A percentile compares a stretch with the other conserved stretches of the same genome.
Evolutionary conservation across 1,140 invertebrate genomes (phyloP).

Genomic region (Hestina assimilis): DNA sequence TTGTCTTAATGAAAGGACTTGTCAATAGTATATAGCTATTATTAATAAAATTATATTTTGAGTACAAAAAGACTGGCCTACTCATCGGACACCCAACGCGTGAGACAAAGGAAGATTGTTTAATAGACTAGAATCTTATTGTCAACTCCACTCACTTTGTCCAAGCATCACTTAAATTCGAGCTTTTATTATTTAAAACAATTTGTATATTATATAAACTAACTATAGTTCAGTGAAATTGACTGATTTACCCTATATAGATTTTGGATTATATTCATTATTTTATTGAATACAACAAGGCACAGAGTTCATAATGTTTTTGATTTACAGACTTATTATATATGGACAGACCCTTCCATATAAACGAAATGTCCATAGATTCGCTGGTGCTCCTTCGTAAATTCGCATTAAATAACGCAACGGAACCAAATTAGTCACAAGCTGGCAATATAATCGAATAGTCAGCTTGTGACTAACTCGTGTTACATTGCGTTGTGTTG

Average conservation of each 20-base stretch:
- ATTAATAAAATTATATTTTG: not conserved
- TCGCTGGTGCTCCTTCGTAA: no score
- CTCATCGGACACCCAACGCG: constrained; percentile 19
- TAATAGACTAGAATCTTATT: constrained; percentile 74
- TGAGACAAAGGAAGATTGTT: constrained; percentile 59
- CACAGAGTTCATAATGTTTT: constrained; percentile 52
- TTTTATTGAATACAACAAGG: constrained; percentile 61
- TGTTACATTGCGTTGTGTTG: no score
- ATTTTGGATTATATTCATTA: constrained; percentile 52
- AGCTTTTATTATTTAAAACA: constrained; percentile 54
- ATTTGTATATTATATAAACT: constrained; percentile 58
- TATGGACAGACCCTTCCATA: no score
- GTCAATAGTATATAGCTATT: no score
- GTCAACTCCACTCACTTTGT: constrained; percentile 64
- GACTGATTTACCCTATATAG: constrained; percentile 63
- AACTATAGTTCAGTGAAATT: constrained; percentile 69
- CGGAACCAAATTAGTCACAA: no score
- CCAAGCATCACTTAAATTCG: constrained; percentile 67
- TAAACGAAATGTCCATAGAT: no score
- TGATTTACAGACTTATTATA: no score
- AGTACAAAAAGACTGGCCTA: constrained; percentile 24
- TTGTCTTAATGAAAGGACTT: no score
- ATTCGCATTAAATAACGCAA: no score
- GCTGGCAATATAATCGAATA: no score
- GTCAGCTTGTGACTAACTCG: no score